Evolutionary conservation across 2,888 invertebrate genomes (phyloP).

Genomic region (Iphiclides podalirius): DNA sequence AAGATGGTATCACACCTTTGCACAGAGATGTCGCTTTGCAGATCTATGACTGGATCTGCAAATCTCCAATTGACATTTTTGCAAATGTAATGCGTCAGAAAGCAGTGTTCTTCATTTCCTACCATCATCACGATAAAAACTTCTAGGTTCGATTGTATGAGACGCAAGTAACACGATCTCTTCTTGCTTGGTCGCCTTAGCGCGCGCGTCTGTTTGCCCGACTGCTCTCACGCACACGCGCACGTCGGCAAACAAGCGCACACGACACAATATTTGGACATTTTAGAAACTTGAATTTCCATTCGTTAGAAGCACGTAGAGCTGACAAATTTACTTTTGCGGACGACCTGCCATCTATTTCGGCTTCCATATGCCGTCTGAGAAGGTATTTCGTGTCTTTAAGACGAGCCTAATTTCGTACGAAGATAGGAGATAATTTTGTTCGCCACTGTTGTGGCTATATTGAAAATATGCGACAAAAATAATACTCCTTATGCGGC

Average conservation of each 20-base stretch:
- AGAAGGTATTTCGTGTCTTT: not conserved
- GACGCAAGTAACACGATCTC: constrained; percentile 51
- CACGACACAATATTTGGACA: constrained; percentile 56
- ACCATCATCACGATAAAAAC: too few species aligned
- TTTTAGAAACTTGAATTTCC: constrained; percentile 70
- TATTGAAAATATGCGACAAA: not conserved
- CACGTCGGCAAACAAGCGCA: constrained; percentile 21
- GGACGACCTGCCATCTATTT: too few species aligned
- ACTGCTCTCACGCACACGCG: constrained; percentile 37
- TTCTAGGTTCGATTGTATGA: constrained; percentile 31
- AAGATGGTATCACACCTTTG: too few species aligned
- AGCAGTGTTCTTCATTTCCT: too few species aligned
- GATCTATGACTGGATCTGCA: too few species aligned
- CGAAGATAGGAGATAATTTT: constrained; percentile 2
- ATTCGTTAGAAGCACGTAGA: constrained; percentile 40
- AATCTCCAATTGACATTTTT: too few species aligned
- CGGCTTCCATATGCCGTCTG: not conserved
- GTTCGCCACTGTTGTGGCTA: not conserved
- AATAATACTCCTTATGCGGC: constrained; percentile 5
- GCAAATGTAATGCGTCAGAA: too few species aligned
- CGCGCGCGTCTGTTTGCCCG: constrained; percentile 42
- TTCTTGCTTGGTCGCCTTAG: constrained; percentile 54
- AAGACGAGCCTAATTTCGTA: not conserved
- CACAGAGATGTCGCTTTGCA: too few species aligned
- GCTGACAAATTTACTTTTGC: constrained; percentile 13